These are phyloP conservation scores for Chrysolina americana DNA, from an alignment of 2,888 invertebrate genomes.

Conservation along the genomic window DNA sequence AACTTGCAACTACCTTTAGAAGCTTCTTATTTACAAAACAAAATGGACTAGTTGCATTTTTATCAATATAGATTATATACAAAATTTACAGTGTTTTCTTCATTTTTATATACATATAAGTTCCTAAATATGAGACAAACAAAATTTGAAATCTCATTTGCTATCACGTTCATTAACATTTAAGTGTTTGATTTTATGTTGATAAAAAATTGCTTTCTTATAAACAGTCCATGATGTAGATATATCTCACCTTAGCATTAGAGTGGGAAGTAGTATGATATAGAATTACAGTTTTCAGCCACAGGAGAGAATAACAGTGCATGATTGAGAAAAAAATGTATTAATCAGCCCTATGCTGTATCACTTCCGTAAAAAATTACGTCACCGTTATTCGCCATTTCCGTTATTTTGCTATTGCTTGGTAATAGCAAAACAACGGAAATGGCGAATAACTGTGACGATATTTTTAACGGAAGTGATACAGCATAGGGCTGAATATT, in stretches of 20 bases:
- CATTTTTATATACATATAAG: constrained; percentile 47
- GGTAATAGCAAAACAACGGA: too few relatives aligned
- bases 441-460: too few relatives aligned
- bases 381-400: too few relatives aligned
- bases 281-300: constrained; percentile 5
- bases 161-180: constrained; percentile 60
- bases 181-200: constrained; percentile 39
- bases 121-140: constrained; percentile 41
- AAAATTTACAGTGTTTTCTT: constrained; percentile 43
- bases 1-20: constrained; percentile 56
- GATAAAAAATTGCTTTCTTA: constrained; percentile 51
- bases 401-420: too few relatives aligned
- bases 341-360: too few relatives aligned
- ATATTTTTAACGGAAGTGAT: too few relatives aligned
- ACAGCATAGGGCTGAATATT: too few relatives aligned
- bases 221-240: constrained; percentile 21
- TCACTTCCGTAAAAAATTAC: too few relatives aligned
- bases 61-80: constrained; percentile 43
- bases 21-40: constrained; percentile 53
- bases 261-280: constrained; percentile 15
- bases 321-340: neutral
- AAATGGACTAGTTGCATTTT: constrained; percentile 60
- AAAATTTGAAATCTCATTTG: constrained; percentile 57
- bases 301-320: constrained; percentile 1
- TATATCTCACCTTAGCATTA: constrained; percentile 4